Evolutionary conservation across 2,797 vertebrate species (phyloP).

Genomic region (Pempheris klunzingeri): DNA sequence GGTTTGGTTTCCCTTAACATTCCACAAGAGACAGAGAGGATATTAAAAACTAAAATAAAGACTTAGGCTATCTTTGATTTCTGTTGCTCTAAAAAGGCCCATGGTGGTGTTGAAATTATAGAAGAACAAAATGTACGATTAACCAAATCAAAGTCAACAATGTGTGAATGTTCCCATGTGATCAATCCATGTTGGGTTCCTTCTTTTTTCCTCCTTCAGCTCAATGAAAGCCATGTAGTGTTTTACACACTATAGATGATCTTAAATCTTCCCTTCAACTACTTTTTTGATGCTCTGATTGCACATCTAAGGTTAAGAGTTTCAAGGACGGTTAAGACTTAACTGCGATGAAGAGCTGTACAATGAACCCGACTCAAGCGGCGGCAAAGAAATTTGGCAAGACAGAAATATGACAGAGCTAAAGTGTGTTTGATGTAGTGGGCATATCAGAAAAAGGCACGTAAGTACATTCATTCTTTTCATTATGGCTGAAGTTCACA

Average conservation of each 20-base stretch:
- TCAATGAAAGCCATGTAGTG: not conserved
- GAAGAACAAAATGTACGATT: not conserved
- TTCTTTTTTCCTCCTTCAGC: too few relatives aligned
- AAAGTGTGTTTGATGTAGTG: not conserved
- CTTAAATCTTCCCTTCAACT: too few relatives aligned
- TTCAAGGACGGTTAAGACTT: not conserved
- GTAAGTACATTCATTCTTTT: not conserved
- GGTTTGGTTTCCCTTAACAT: constrained; percentile 1
- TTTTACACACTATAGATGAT: too few relatives aligned
- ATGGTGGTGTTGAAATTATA: not conserved
- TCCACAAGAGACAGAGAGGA: not conserved
- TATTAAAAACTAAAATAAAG: not conserved
- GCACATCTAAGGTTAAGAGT: not conserved
- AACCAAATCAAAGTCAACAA: not conserved
- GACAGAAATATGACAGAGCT: not conserved
- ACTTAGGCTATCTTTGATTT: not conserved
- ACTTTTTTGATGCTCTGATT: not conserved
- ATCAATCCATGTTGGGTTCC: not conserved
- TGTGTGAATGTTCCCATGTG: not conserved
- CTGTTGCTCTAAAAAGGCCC: not conserved
- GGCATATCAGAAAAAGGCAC: not conserved
- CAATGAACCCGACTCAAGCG: not conserved
- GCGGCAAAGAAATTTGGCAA: not conserved
- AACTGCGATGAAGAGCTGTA: not conserved
- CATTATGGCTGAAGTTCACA: constrained; percentile 42